Percentiles rank a stretch among this genome's conserved stretches.
Conservation (phyloP, 2,113 vertebrate genomes). For the Hipposideros armiger region DNA sequence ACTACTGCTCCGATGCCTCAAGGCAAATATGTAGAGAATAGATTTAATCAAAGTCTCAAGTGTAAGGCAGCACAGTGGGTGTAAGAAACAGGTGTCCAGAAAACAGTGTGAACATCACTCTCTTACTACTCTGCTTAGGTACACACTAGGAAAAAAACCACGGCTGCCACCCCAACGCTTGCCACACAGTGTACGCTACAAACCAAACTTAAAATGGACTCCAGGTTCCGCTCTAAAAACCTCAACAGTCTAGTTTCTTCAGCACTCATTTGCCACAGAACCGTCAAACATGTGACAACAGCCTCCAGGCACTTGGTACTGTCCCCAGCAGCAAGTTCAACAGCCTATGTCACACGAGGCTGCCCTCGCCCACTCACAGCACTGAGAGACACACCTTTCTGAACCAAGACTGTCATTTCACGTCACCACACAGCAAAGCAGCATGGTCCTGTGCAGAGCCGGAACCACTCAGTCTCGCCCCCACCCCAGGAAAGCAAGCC, state of each 20-base stretch:
- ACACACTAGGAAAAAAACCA: slow-evolving; percentile 72
- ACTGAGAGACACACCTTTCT: background rate
- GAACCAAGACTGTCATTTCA: background rate
- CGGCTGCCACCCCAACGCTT: background rate
- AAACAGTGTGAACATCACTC: slow-evolving; percentile 79
- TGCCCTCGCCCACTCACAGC: background rate
- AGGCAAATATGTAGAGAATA: slow-evolving; percentile 90
- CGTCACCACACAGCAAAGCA: background rate
- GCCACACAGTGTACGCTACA: background rate
- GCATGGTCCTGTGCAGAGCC: slow-evolving; percentile 60
- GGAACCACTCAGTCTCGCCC: slow-evolving; percentile 26
- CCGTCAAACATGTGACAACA: background rate
- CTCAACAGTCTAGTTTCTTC: background rate
- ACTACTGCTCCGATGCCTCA: slow-evolving; percentile 89
- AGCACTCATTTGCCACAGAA: background rate
- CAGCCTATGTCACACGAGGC: background rate
- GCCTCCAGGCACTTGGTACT: background rate
- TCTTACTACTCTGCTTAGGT: slow-evolving; percentile 75
- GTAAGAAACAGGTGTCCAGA: slow-evolving; percentile 86
- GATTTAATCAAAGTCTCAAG: slow-evolving; percentile 89
- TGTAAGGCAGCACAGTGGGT: slow-evolving; percentile 85
- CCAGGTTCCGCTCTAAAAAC: background rate
- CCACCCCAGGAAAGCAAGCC: slow-evolving; percentile 65
- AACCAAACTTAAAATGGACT: background rate
- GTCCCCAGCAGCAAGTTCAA: background rate